These are phyloP conservation scores for Nannobrachium achirus DNA, from an alignment of 2,113 vertebrate genomes.

Conservation along the genomic window DNA sequence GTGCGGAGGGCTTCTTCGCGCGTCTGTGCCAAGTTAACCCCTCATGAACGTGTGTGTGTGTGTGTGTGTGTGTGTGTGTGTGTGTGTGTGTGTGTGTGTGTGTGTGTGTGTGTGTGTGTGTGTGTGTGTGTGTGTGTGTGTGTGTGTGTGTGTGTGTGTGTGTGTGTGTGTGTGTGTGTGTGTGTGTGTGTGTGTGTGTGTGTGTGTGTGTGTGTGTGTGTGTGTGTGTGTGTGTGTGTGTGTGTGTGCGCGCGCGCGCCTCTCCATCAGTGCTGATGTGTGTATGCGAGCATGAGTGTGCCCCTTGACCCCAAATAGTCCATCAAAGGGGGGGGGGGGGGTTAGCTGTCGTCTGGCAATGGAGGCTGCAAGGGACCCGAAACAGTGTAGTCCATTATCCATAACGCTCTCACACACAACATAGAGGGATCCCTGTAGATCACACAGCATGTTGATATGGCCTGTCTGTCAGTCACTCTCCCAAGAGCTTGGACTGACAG, in stretches of 20 bases:
- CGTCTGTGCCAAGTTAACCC: slow-evolving; percentile 2
- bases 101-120: neutral
- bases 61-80: slow-evolving; percentile 10
- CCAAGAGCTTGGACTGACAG: neutral
- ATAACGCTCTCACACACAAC: slow-evolving; percentile 8
- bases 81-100: slow-evolving; percentile 1
- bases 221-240: neutral
- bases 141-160: neutral
- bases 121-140: too few relatives aligned
- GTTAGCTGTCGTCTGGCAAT: neutral
- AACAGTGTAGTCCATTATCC: slow-evolving; percentile 11
- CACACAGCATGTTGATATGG: neutral
- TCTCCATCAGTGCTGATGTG: neutral
- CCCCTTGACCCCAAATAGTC: slow-evolving; percentile 21
- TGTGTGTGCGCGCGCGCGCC: neutral
- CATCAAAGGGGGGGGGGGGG: slow-evolving; percentile 12
- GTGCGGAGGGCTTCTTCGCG: slow-evolving; percentile 14
- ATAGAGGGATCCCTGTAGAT: neutral
- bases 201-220: neutral
- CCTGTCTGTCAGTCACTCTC: neutral
- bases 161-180: neutral
- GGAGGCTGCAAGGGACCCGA: neutral
- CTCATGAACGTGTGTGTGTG: neutral
- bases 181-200: neutral
- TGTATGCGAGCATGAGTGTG: neutral